A percentile compares a stretch with the other conserved stretches of the same genome.
These are phyloP conservation scores for Nomada goodeniana DNA, from an alignment of 2,888 invertebrate genomes.

Conservation along the genomic window DNA sequence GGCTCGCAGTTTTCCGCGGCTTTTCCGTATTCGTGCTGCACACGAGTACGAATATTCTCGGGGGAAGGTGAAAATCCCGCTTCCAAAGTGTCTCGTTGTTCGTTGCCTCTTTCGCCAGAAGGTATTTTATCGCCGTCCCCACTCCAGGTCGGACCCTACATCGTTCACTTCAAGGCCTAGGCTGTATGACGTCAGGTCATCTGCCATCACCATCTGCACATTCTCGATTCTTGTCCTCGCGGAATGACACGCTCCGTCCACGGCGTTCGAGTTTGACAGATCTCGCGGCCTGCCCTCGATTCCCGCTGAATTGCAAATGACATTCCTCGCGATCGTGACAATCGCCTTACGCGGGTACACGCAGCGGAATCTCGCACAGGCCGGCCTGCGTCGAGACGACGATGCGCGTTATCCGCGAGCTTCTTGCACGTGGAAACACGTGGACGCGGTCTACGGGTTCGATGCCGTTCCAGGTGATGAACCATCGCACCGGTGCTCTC, in stretches of 20 bases:
- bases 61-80: neutral
- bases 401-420: constrained; percentile 1
- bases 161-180: constrained; percentile 41
- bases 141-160: constrained; percentile 6
- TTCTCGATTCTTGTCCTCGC: neutral
- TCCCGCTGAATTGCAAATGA: neutral
- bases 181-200: constrained; percentile 42
- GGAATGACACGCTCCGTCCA: neutral
- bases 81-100: neutral
- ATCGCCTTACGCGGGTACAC: neutral
- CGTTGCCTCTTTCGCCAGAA: neutral
- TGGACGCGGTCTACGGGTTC: constrained; percentile 29
- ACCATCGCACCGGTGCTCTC: constrained; percentile 25
- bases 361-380: neutral
- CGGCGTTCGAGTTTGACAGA: neutral
- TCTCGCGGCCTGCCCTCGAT: too few species aligned
- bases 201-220: constrained; percentile 18
- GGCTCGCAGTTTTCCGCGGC: too few species aligned
- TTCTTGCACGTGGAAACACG: constrained; percentile 16
- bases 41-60: neutral
- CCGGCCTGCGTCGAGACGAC: neutral
- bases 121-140: constrained; percentile 26
- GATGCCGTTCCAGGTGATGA: constrained; percentile 49
- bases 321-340: neutral
- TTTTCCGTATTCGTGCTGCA: neutral